A percentile compares a stretch with the other conserved stretches of the same genome.
These are phyloP conservation scores for Musca vetustissima DNA, from an alignment of 1,140 invertebrate genomes.

Conservation along the genomic window DNA sequence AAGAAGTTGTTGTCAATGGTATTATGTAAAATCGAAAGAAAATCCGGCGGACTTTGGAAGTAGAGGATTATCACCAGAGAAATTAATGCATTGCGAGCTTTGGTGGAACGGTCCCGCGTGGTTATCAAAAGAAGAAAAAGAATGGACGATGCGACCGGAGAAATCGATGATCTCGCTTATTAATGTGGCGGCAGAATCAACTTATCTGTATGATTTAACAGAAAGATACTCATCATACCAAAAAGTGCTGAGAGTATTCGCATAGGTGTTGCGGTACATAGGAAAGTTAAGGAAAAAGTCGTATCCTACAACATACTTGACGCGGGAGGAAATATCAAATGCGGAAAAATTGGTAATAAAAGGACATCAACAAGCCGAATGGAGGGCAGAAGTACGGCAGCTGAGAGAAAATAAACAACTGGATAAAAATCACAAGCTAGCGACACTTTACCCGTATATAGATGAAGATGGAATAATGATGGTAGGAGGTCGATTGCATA, in stretches of 20 bases:
- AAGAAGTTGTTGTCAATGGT: slow-evolving; percentile 1
- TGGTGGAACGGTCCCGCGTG: slow-evolving; percentile 10
- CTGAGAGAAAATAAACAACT: background rate
- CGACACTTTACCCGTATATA: no score
- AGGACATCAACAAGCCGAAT: background rate
- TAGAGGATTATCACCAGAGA: slow-evolving; percentile 18
- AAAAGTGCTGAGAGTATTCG: background rate
- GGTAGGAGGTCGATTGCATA: no score
- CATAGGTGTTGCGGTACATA: background rate
- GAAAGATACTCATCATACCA: background rate
- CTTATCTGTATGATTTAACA: background rate
- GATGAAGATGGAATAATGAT: no score
- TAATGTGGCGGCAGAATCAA: background rate
- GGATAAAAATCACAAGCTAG: no score
- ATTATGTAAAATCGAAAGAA: slow-evolving; percentile 25
- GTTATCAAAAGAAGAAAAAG: slow-evolving; percentile 15
- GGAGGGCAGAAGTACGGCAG: background rate
- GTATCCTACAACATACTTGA: background rate
- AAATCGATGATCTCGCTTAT: background rate
- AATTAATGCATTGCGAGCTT: background rate
- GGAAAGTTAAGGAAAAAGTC: background rate
- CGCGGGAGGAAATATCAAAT: background rate
- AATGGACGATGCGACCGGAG: background rate
- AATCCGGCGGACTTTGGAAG: slow-evolving; percentile 22
- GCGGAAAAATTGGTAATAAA: background rate